Conservation (phyloP, 2,797 vertebrate genomes). For the Moxostoma hubbsi region DNA sequence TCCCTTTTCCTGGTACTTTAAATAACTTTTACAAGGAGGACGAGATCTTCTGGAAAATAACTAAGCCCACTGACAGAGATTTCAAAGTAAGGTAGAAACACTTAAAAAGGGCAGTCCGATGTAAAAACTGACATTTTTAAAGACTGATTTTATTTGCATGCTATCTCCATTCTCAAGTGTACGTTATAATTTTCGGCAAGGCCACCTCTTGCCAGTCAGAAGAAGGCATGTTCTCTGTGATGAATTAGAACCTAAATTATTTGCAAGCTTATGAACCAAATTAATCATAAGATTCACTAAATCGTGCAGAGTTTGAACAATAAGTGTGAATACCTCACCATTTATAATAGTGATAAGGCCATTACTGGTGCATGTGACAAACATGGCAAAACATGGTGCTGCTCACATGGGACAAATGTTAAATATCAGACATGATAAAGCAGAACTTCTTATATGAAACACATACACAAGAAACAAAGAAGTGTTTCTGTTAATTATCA, state of each 20-base stretch:
- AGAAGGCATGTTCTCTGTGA: constrained; percentile 61
- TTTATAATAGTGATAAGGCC: constrained; percentile 58
- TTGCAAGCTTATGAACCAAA: constrained; percentile 65
- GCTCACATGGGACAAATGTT: neutral
- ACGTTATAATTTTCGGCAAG: constrained; percentile 63
- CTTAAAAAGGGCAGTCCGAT: constrained; percentile 7
- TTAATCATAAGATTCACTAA: constrained; percentile 71
- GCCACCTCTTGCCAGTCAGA: constrained; percentile 65
- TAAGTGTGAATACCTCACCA: constrained; percentile 52
- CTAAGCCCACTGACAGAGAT: constrained; percentile 21
- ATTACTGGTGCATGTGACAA: constrained; percentile 55
- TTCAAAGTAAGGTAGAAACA: constrained; percentile 33
- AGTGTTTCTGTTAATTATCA: neutral
- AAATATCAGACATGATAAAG: neutral
- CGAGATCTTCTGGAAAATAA: constrained; percentile 2
- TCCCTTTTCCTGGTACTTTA: neutral
- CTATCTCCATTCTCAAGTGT: constrained; percentile 51
- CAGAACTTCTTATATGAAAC: neutral
- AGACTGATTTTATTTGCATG: constrained; percentile 42
- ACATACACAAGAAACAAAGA: neutral
- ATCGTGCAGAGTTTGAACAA: constrained; percentile 64
- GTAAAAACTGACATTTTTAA: constrained; percentile 20
- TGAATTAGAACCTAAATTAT: constrained; percentile 74
- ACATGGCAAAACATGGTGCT: constrained; percentile 36
- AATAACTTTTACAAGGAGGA: neutral